These are phyloP conservation scores for Phycodurus eques DNA, from an alignment of 2,113 vertebrate genomes.

Conservation along the genomic window DNA sequence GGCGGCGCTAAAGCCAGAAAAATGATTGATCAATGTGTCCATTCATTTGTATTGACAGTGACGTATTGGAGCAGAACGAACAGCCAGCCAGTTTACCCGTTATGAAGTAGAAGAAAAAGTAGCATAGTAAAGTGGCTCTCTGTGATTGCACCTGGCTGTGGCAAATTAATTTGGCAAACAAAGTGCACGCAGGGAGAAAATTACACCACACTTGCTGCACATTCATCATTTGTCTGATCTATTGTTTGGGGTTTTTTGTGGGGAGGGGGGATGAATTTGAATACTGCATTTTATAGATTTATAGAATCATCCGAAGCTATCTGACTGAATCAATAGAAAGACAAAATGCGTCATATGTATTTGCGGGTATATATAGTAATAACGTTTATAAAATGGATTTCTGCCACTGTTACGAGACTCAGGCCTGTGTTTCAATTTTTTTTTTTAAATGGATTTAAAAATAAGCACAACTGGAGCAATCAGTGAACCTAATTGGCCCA, in stretches of 20 bases:
- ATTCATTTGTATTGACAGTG: constrained; percentile 22
- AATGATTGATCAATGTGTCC: constrained; percentile 23
- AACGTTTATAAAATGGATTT: too few species aligned
- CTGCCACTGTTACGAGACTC: too few species aligned
- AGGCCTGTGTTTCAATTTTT: too few species aligned
- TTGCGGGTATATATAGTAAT: too few species aligned
- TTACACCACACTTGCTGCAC: constrained; percentile 37
- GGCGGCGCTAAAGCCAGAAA: background rate
- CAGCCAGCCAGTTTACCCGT: constrained; percentile 1
- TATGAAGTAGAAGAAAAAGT: background rate
- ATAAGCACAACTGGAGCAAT: too few species aligned
- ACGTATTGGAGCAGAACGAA: constrained; percentile 1
- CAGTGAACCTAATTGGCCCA: too few species aligned
- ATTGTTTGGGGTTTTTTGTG: constrained; percentile 29
- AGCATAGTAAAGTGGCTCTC: too few species aligned
- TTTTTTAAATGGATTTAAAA: too few species aligned
- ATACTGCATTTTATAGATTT: too few species aligned
- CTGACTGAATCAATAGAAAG: too few species aligned
- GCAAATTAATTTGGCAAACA: constrained; percentile 58
- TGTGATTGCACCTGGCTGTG: background rate
- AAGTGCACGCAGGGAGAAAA: constrained; percentile 50
- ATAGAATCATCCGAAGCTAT: too few species aligned
- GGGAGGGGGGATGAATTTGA: background rate
- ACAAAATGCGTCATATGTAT: too few species aligned
- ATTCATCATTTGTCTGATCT: constrained; percentile 41